These are phyloP conservation scores for Etia nguti DNA, from an alignment of 2,113 vertebrate species.

Conservation along the genomic window DNA sequence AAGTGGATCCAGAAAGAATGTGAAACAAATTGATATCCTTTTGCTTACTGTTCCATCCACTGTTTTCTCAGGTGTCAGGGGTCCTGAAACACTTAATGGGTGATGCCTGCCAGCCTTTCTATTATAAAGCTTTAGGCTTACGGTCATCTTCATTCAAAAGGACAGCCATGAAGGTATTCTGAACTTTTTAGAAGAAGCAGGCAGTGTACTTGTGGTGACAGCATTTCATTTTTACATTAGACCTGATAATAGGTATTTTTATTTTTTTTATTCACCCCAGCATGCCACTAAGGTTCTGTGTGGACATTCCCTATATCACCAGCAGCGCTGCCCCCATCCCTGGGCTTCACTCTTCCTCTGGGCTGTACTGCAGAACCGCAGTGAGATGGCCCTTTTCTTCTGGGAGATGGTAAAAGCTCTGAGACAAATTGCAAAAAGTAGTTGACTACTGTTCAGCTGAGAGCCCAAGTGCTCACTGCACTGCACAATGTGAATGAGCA, in stretches of 20 bases:
- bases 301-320: background rate
- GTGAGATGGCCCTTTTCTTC: background rate
- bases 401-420: background rate
- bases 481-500: too few species aligned
- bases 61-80: slow-evolving; percentile 64
- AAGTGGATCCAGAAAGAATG: background rate
- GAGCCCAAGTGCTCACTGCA: too few species aligned
- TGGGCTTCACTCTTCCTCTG: background rate
- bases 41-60: background rate
- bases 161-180: slow-evolving; percentile 57
- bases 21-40: background rate
- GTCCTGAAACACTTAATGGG: slow-evolving; percentile 79
- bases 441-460: background rate
- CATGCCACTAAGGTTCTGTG: background rate
- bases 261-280: background rate
- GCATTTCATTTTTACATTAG: background rate
- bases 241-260: background rate
- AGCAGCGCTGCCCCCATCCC: background rate
- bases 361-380: background rate
- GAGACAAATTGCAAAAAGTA: background rate
- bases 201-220: background rate
- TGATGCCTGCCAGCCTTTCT: slow-evolving; percentile 37
- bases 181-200: background rate
- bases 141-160: slow-evolving; percentile 27
- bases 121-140: slow-evolving; percentile 44